Evolutionary conservation across 2,797 vertebrate genomes (phyloP).

Genomic region (Lacerta agilis): DNA sequence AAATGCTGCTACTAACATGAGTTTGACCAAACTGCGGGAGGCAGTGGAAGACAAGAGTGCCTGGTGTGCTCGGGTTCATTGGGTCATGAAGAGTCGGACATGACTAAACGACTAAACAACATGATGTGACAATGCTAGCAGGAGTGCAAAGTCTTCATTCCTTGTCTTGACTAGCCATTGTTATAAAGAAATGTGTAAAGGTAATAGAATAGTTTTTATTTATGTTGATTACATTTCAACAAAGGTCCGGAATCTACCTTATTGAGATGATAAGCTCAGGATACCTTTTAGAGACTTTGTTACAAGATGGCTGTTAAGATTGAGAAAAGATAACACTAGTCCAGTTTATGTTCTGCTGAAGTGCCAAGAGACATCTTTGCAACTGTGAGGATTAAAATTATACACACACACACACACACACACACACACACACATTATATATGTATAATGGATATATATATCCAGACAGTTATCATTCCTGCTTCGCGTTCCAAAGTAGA

Average conservation of each 20-base stretch:
- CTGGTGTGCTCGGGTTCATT: too few species aligned
- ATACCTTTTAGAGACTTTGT: background rate
- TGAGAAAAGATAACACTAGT: background rate
- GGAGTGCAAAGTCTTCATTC: background rate
- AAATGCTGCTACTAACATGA: too few species aligned
- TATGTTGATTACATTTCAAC: background rate
- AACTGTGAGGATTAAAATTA: too few species aligned
- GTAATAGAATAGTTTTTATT: background rate
- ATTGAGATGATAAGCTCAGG: conserved; percentile 8
- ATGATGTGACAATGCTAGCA: background rate
- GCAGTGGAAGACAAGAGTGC: too few species aligned
- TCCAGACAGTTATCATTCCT: background rate
- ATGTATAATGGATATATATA: background rate
- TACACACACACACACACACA: too few species aligned
- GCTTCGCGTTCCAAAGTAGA: background rate
- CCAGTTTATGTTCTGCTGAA: conserved; percentile 6
- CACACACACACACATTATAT: background rate
- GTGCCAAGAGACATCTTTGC: background rate
- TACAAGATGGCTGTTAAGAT: conserved; percentile 7
- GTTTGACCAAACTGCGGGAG: too few species aligned
- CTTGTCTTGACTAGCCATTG: background rate
- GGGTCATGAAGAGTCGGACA: too few species aligned
- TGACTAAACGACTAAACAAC: too few species aligned
- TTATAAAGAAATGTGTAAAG: background rate
- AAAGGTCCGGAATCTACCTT: background rate